These are phyloP conservation scores for Anguilla japonica DNA, from an alignment of 2,113 vertebrate genomes.

Conservation along the genomic window DNA sequence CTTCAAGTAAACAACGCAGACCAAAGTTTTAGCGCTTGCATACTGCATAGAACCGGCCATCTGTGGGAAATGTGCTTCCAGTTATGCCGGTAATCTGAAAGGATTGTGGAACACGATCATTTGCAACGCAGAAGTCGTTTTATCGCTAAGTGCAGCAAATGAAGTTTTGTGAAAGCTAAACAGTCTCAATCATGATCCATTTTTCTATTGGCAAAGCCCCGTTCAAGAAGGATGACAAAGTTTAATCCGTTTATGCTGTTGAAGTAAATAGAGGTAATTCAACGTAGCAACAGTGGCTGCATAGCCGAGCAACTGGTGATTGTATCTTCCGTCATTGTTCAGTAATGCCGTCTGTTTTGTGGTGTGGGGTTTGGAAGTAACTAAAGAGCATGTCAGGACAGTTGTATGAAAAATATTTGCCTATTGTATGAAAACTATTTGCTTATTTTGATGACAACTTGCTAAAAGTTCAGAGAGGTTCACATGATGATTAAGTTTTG, in stretches of 20 bases:
- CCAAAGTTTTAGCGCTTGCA: conserved; percentile 11
- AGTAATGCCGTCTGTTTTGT: not conserved
- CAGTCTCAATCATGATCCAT: conserved; percentile 48
- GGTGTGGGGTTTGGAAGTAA: not conserved
- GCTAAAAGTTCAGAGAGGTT: not conserved
- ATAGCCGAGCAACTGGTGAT: conserved; percentile 35
- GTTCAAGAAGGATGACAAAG: conserved; percentile 49
- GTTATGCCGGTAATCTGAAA: conserved; percentile 40
- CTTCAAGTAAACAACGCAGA: conserved; percentile 34
- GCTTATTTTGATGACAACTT: not conserved
- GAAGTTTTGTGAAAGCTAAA: conserved; percentile 47
- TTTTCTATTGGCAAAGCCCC: conserved; percentile 41
- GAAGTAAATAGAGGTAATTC: conserved; percentile 51
- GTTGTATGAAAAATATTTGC: not conserved
- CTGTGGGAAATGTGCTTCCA: conserved; percentile 41
- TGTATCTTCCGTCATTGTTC: not conserved
- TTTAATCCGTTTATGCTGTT: conserved; percentile 52
- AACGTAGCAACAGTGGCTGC: conserved; percentile 18
- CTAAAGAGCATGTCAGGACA: not conserved
- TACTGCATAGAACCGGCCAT: conserved; percentile 22
- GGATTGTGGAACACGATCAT: conserved; percentile 31
- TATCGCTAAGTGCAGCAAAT: conserved; percentile 51
- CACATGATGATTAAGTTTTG: not conserved
- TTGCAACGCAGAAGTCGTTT: conserved; percentile 35
- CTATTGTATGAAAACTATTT: not conserved